These are phyloP conservation scores for Lerista edwardsae DNA, from an alignment of 2,797 vertebrate genomes.

Conservation along the genomic window DNA sequence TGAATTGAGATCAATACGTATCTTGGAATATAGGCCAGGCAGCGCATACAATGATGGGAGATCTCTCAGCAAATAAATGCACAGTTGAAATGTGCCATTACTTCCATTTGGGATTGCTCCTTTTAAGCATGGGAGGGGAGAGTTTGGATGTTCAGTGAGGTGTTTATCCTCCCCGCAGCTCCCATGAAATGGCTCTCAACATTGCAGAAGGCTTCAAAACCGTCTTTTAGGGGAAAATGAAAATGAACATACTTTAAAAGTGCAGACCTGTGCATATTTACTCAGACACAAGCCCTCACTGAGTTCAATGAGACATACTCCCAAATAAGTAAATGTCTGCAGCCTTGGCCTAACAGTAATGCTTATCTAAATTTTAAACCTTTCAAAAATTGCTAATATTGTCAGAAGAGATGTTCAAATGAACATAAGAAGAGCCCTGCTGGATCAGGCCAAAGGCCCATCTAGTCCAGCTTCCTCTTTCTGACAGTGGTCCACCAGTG, in stretches of 20 bases:
- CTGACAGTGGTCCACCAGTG: no score
- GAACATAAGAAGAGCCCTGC: no score
- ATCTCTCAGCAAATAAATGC: background rate
- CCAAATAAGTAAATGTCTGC: no score
- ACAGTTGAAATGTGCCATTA: background rate
- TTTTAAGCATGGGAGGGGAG: background rate
- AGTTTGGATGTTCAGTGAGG: background rate
- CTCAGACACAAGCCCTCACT: no score
- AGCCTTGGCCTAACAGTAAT: background rate
- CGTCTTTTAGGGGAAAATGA: background rate
- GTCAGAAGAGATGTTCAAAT: background rate
- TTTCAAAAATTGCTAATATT: slow-evolving; percentile 41
- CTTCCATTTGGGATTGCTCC: background rate
- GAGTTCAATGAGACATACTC: no score
- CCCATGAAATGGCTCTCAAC: background rate
- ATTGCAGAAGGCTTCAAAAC: background rate
- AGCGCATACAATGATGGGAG: slow-evolving; percentile 9
- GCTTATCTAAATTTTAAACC: background rate
- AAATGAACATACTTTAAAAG: background rate
- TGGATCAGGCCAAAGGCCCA: no score
- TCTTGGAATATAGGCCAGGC: slow-evolving; percentile 39
- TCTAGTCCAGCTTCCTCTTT: no score
- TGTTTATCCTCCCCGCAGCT: background rate
- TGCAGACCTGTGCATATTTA: no score
- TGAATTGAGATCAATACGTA: background rate